phyloP scores from a whole-genome alignment of 2,797 vertebrate species.

The Crenichthys baileyi region DNA sequence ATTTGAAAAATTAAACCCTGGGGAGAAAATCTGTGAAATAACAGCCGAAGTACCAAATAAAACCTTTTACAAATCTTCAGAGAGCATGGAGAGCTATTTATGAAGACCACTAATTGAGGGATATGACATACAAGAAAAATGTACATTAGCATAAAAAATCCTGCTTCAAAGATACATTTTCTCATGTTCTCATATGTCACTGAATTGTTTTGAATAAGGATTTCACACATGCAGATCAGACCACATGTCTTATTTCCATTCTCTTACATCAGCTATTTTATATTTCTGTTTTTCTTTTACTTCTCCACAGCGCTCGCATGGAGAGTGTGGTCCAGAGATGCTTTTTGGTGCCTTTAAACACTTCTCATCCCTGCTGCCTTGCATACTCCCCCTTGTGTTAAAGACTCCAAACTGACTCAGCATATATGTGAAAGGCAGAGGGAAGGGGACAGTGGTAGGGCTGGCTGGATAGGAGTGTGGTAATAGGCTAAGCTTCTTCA shows the following conservation, averaged over 20 bases:
- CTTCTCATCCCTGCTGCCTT: constrained; percentile 10
- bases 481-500: constrained; percentile 49
- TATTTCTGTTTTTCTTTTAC: background rate
- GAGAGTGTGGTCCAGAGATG: background rate
- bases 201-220: constrained; percentile 22
- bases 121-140: background rate
- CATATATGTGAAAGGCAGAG: constrained; percentile 60
- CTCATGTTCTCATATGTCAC: background rate
- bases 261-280: constrained; percentile 18
- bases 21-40: no score
- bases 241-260: constrained; percentile 12
- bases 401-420: constrained; percentile 69
- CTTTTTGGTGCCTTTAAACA: constrained; percentile 29
- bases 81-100: no score
- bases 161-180: background rate
- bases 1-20: no score
- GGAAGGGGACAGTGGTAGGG: constrained; percentile 42
- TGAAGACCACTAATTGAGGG: no score
- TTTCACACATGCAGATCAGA: constrained; percentile 39
- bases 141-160: background rate
- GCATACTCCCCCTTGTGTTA: constrained; percentile 24
- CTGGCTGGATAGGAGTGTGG: constrained; percentile 20
- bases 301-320: background rate
- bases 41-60: no score
- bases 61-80: no score